Percentiles rank a stretch among this genome's conserved stretches.
Conservation (phyloP, 2,888 invertebrate genomes). For the Hypsopygia costalis region DNA sequence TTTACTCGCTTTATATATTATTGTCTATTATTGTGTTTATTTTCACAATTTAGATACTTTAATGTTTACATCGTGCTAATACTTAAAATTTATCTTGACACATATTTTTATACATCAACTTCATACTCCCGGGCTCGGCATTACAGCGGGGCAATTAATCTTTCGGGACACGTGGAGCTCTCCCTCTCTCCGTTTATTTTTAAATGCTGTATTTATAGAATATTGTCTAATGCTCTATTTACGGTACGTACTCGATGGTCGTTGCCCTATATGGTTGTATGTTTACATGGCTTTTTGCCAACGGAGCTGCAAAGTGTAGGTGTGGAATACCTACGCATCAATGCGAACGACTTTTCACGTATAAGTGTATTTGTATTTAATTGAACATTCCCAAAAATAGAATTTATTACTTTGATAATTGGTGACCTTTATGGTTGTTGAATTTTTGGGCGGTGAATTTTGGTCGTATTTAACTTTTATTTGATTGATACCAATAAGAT, state of each 20-base stretch:
- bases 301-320: conserved; percentile 30
- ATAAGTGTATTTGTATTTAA: not conserved
- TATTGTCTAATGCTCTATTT: conserved; percentile 55
- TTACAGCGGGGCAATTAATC: conserved; percentile 47
- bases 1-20: no score
- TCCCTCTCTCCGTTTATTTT: conserved; percentile 65
- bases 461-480: no score
- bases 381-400: not conserved
- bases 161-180: conserved; percentile 59
- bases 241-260: conserved; percentile 56
- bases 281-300: conserved; percentile 71
- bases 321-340: conserved; percentile 18
- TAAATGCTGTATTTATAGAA: conserved; percentile 62
- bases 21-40: no score
- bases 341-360: conserved; percentile 22
- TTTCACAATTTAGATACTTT: no score
- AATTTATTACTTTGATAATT: not conserved
- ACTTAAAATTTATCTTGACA: no score
- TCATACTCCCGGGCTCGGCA: conserved; percentile 14
- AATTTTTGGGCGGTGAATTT: not conserved
- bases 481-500: no score
- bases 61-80: no score
- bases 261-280: conserved; percentile 75
- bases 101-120: not conserved
- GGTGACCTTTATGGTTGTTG: not conserved